phyloP scores from a whole-genome alignment of 2,888 invertebrate genomes.

The Chalcosyrphus nemorum region DNA sequence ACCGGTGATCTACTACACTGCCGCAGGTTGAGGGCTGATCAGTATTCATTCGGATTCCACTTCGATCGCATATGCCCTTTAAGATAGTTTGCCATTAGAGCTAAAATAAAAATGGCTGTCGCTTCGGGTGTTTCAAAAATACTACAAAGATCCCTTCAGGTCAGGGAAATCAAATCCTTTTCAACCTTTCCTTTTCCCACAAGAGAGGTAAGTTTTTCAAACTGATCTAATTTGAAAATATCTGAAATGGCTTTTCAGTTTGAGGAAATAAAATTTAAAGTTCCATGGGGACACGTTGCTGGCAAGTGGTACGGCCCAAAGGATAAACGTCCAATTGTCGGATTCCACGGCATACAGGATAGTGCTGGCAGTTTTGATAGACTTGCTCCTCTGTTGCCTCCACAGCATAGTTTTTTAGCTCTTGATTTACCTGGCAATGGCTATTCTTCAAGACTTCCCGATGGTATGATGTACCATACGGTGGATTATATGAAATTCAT shows the following conservation, averaged over 20 bases:
- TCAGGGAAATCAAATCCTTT: not conserved
- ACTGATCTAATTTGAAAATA: not conserved
- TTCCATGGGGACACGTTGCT: constrained; percentile 87
- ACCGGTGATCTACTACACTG: not conserved
- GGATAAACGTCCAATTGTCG: constrained; percentile 86
- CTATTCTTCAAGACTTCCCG: constrained; percentile 86
- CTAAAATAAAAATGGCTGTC: constrained; percentile 19
- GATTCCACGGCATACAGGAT: constrained; percentile 90
- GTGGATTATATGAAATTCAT: constrained; percentile 82
- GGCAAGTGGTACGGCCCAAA: constrained; percentile 88
- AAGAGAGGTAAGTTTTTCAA: constrained; percentile 30
- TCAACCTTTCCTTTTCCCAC: constrained; percentile 21
- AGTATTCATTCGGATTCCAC: not conserved
- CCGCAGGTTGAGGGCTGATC: not conserved
- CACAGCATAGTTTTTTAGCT: constrained; percentile 83
- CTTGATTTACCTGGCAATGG: constrained; percentile 89
- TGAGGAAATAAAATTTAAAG: constrained; percentile 74
- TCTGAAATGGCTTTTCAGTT: constrained; percentile 11
- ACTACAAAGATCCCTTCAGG: constrained; percentile 7
- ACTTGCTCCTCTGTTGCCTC: constrained; percentile 85
- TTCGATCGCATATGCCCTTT: not conserved
- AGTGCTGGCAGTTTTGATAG: constrained; percentile 89
- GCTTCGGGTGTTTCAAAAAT: constrained; percentile 2
- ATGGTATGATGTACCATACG: constrained; percentile 84
- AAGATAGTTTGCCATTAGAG: not conserved